phyloP scores from a whole-genome alignment of 2,797 vertebrate genomes.

The Remorina albescens region DNA sequence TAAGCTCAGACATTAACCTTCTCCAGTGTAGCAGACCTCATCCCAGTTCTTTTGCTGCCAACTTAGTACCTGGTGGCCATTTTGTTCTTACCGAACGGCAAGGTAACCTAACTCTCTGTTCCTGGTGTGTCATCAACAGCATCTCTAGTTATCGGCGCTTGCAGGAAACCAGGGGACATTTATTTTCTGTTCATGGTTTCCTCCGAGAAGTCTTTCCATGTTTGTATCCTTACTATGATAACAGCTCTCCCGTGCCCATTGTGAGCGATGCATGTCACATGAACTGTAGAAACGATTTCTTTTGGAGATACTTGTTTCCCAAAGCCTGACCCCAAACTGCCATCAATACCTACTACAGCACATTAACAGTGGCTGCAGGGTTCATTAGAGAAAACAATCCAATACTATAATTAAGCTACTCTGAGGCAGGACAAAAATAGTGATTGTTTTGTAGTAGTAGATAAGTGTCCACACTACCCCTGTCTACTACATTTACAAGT shows the following conservation, averaged over 20 bases:
- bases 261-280: conserved; percentile 16
- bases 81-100: conserved; percentile 55
- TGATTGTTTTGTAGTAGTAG: conserved; percentile 44
- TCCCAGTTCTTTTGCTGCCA: conserved; percentile 18
- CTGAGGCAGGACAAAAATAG: conserved; percentile 52
- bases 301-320: conserved; percentile 11
- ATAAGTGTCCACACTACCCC: conserved; percentile 21
- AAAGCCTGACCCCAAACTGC: conserved; percentile 38
- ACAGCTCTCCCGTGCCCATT: neutral
- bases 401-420: conserved; percentile 67
- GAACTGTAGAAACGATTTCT: conserved; percentile 29
- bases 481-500: neutral
- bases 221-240: neutral
- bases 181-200: conserved; percentile 7
- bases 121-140: neutral
- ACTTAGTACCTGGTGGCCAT: conserved; percentile 53
- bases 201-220: neutral
- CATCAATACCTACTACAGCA: conserved; percentile 62
- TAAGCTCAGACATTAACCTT: conserved; percentile 17
- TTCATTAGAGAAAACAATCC: conserved; percentile 64
- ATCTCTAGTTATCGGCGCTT: neutral
- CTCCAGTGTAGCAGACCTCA: neutral
- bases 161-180: neutral
- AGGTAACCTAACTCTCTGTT: conserved; percentile 15
- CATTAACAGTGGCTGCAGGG: conserved; percentile 59